phyloP scores from a whole-genome alignment of 2,113 vertebrate genomes.

The Baryphthengus martii region DNA sequence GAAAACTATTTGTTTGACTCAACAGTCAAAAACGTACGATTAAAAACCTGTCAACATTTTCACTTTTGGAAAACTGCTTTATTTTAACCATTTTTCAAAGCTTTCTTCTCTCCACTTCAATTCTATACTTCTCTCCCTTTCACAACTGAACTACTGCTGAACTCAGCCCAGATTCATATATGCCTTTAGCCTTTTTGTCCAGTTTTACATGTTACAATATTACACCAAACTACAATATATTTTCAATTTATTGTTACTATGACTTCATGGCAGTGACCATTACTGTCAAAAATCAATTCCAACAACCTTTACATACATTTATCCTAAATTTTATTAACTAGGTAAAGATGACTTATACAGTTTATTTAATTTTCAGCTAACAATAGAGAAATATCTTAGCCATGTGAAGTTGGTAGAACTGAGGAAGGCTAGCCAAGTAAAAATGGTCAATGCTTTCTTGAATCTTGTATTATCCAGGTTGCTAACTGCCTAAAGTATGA shows the following conservation, averaged over 20 bases:
- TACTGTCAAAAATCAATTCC: not conserved
- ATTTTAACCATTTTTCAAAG: not conserved
- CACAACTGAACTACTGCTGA: not conserved
- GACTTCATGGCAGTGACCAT: not conserved
- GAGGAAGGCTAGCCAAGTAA: not conserved
- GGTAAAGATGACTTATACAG: not conserved
- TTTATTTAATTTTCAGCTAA: not conserved
- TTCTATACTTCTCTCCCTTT: not conserved
- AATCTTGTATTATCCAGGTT: not conserved
- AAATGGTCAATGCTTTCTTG: not conserved
- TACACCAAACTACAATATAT: not conserved
- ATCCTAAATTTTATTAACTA: not conserved
- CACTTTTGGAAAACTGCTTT: not conserved
- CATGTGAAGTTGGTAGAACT: not conserved
- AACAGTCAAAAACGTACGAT: not conserved
- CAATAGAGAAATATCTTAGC: not conserved
- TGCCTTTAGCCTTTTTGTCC: not conserved
- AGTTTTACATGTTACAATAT: not conserved
- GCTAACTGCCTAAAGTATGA: not conserved
- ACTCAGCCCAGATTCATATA: not conserved
- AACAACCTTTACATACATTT: not conserved
- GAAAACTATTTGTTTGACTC: not conserved
- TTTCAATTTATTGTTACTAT: not conserved
- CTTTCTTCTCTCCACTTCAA: not conserved
- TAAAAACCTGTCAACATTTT: not conserved